Base-by-base conservation (phyloP, 1,140 invertebrate genomes). In the Nilaparvata lugens region DNA sequence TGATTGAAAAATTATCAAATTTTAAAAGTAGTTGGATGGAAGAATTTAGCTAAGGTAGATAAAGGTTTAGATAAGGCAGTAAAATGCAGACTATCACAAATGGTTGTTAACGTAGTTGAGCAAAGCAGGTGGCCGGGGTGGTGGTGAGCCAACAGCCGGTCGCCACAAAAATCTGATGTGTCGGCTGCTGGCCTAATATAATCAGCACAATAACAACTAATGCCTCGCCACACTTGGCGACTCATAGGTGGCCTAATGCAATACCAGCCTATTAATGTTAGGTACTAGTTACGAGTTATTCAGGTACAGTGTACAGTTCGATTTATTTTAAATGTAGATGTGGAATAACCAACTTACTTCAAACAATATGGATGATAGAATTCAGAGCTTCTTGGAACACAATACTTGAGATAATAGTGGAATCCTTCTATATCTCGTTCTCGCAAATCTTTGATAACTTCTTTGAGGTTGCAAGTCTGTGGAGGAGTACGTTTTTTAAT, bases 351-450 rank as follows among this genome's bases (percentile, higher is more conserved):
- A 21, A 60, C 38, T 57, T 48, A 62, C 60, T 51, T 62, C 3
- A 62, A 35, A 56, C 55, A 56, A 35, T 62, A 62, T 2, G 60
- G 60, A 52, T 25, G 24, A 40, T 52, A 62, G 23, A 62, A 57
- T 16, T 62, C 38, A 18, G 53, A 57, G 38, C 55, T 56, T 19
- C 25, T 25, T 23, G 60, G 60, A 51, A 62, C 60, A 51, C 53
- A 48, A 13, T 31, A 62, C 7, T 56, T 31, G 19, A 62, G 23
- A n/a, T 62, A 62, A 25, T 57, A 57, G 23, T 24, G 25, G 23
- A 24, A 24, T 24, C 23, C 28, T 16, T 16, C 16, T 4, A 35
- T 24, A 14, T 54, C 23, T 11, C 25, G 21, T 54, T 35, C 23
- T 24, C 23, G 52, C 23, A 54, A 54, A 18, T 54, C 23, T 54